Evolutionary conservation across 2,797 vertebrate genomes (phyloP).

Genomic region (Hypotaenidia okinawae): DNA sequence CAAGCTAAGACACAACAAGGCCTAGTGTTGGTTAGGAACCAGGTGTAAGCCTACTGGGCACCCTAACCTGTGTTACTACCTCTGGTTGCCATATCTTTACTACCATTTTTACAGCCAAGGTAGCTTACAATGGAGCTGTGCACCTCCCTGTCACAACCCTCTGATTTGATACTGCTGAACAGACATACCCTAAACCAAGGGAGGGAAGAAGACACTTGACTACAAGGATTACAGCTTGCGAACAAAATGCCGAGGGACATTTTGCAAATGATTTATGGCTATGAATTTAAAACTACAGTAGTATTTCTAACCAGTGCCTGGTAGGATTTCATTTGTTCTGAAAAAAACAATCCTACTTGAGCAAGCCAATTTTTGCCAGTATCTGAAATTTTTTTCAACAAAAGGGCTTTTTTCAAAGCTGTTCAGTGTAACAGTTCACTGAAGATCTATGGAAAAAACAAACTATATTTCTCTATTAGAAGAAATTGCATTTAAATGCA

Average conservation of each 20-base stretch:
- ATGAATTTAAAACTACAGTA: background rate
- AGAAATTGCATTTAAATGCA: slow-evolving; percentile 60
- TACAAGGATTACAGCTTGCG: background rate
- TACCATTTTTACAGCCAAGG: background rate
- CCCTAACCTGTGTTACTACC: background rate
- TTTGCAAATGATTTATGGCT: background rate
- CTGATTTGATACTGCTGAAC: background rate
- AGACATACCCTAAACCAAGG: background rate
- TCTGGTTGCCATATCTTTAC: background rate
- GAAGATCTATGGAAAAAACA: background rate
- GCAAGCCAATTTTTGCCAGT: background rate
- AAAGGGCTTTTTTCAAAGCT: background rate
- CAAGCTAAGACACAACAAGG: background rate
- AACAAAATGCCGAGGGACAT: background rate
- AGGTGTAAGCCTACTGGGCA: background rate
- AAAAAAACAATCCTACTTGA: background rate
- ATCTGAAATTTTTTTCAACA: background rate
- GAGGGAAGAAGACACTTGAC: background rate
- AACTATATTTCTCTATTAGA: background rate
- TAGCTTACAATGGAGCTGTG: background rate
- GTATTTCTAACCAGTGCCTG: background rate
- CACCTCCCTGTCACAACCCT: background rate
- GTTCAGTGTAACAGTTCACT: background rate
- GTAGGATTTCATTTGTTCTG: background rate
- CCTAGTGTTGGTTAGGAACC: background rate